These are phyloP conservation scores for Rhingia campestris DNA, from an alignment of 2,888 invertebrate species.

Conservation along the genomic window DNA sequence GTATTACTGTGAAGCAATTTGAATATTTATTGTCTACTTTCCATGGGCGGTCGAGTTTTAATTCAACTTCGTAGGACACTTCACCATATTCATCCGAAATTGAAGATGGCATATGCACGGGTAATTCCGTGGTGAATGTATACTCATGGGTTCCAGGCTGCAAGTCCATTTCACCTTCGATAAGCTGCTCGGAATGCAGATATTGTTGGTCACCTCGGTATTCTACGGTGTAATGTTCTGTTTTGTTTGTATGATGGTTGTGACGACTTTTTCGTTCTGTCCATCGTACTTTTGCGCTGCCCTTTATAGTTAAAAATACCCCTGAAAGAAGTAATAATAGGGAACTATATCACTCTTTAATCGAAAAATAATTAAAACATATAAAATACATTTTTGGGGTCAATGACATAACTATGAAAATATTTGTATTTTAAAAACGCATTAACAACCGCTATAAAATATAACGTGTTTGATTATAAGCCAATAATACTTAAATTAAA, in stretches of 20 bases:
- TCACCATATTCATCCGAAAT: slow-evolving; percentile 52
- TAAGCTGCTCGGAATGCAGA: slow-evolving; percentile 61
- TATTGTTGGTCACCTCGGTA: slow-evolving; percentile 73
- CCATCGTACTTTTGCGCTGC: slow-evolving; percentile 76
- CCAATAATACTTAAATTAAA: too few relatives aligned
- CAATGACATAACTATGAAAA: too few relatives aligned
- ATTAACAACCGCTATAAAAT: too few relatives aligned
- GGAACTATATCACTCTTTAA: too few relatives aligned
- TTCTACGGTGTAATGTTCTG: slow-evolving; percentile 53
- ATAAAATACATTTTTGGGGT: too few relatives aligned
- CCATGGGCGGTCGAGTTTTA: slow-evolving; percentile 54
- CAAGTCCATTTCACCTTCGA: slow-evolving; percentile 63
- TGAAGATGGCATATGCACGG: slow-evolving; percentile 75
- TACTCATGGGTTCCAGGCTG: slow-evolving; percentile 75
- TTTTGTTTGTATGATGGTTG: slow-evolving; percentile 47
- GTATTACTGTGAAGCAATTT: slow-evolving; percentile 57
- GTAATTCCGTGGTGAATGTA: slow-evolving; percentile 75
- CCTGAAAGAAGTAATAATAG: too few relatives aligned
- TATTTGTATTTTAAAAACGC: too few relatives aligned
- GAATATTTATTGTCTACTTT: slow-evolving; percentile 46
- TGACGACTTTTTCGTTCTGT: slow-evolving; percentile 67
- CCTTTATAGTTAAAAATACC: slow-evolving; percentile 75
- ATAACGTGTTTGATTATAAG: too few relatives aligned
- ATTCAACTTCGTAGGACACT: slow-evolving; percentile 55
- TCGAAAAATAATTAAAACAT: too few relatives aligned